Evolutionary conservation across 2,888 invertebrate genomes (phyloP), one percentile per base, ranked within the genome.

Genomic region (Dicranocentrus wangi): DNA sequence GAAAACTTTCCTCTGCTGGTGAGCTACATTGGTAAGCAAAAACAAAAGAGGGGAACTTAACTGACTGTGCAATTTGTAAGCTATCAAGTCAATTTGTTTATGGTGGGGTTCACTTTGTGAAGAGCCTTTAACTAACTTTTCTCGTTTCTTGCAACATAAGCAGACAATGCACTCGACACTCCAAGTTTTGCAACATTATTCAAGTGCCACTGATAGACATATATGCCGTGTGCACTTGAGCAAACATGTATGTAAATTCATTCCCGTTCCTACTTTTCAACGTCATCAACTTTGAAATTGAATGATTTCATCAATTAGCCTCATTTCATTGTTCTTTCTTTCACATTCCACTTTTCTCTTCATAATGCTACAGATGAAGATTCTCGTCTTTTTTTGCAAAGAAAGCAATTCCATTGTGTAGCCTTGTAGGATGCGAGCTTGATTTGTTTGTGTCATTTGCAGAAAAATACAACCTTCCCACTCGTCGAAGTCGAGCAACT

Each of bases 361-460:
- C 55, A 7, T 55, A 8, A n/a, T 8, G 51, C 19, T 10, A 21
- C 8, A 10, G 3, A 10, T 21, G 21, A 21, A 58, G 51, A 3
- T 51, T 39, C 39, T 39, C 39, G 7, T 39, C 5, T 39, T n/a
- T 51, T 51, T 51, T 13, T 51, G n/a, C n/a, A n/a, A n/a, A 17
- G 51, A n/a, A n/a, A n/a, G 51, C 7, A 51, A n/a, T 51, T 28
- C 7, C 17, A 28, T 63, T 63, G 17, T 42, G 42, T 63, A 25
- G n/a, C n/a, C 2, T 5, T 15, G 2, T 60, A n/a, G 1, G 10
- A 25, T 60, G n/a, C 13, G 19, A 60, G 32, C 43, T 65, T 65
- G 65, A 65, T 65, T 65, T 65, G 65, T 65, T 43, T 65, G n/a
- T 65, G 65, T 65, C 65, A 65, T 43, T 65, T 43, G 65, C 65